phyloP scores from a whole-genome alignment of 2,797 vertebrate genomes.

The Erpetoichthys calabaricus region DNA sequence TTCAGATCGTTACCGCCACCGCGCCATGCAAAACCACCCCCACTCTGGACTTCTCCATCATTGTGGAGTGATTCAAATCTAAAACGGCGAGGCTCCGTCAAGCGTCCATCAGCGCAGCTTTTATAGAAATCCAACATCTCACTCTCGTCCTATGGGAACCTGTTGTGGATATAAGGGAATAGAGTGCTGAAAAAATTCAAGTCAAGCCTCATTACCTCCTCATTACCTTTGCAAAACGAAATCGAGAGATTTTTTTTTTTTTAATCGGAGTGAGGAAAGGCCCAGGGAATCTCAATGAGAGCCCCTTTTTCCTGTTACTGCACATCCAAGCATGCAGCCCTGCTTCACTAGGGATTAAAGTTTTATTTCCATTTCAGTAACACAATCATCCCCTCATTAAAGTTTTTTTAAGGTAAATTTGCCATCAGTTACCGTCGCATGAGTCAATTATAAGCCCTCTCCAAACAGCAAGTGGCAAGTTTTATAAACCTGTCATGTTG shows the following conservation, averaged over 20 bases:
- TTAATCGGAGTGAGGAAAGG: constrained; percentile 57
- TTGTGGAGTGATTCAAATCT: constrained; percentile 36
- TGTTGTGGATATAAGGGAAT: constrained; percentile 45
- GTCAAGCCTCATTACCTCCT: constrained; percentile 91
- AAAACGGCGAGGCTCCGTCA: constrained; percentile 37
- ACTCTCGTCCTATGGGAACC: constrained; percentile 56
- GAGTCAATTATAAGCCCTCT: constrained; percentile 50
- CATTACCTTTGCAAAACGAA: constrained; percentile 80
- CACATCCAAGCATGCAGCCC: constrained; percentile 66
- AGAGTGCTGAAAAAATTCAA: constrained; percentile 55
- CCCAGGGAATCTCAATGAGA: constrained; percentile 61
- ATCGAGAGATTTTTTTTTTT: constrained; percentile 56
- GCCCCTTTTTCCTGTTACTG: constrained; percentile 56
- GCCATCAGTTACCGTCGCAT: constrained; percentile 47
- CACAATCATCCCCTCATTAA: constrained; percentile 68
- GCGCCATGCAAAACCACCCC: not conserved
- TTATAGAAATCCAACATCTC: constrained; percentile 51
- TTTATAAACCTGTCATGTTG: constrained; percentile 42
- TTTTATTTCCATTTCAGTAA: constrained; percentile 61
- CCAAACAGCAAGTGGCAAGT: constrained; percentile 40
- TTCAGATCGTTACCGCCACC: constrained; percentile 1
- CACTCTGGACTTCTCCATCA: constrained; percentile 14
- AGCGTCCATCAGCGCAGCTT: constrained; percentile 49
- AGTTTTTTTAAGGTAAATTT: constrained; percentile 69
- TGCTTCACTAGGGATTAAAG: constrained; percentile 58